phyloP scores from a whole-genome alignment of 2,797 vertebrate genomes.

The Enteromius afrohamiltoni region DNA sequence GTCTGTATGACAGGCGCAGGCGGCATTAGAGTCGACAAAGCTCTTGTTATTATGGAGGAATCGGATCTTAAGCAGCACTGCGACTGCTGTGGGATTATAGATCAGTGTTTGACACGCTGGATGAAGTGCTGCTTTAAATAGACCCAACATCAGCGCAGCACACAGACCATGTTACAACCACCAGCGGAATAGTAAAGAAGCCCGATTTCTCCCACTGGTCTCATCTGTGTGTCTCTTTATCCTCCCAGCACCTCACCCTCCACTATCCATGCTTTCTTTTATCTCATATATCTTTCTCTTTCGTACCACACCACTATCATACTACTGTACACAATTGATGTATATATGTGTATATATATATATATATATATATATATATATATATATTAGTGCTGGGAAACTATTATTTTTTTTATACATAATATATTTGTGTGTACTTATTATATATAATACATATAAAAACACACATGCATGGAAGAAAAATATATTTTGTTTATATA shows the following conservation, averaged over 20 bases:
- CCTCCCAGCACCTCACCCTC: background rate
- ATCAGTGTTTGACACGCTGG: slow-evolving; percentile 44
- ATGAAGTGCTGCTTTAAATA: slow-evolving; percentile 45
- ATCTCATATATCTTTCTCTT: background rate
- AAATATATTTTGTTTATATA: too few relatives aligned
- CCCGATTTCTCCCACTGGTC: background rate
- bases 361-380: background rate
- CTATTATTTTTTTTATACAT: too few relatives aligned
- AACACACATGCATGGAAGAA: too few relatives aligned
- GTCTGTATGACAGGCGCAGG: slow-evolving; percentile 51
- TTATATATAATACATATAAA: too few relatives aligned
- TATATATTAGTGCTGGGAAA: too few relatives aligned
- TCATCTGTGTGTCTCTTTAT: slow-evolving; percentile 16
- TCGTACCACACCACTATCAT: background rate
- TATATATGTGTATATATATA: background rate
- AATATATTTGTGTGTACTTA: too few relatives aligned
- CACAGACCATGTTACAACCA: slow-evolving; percentile 19
- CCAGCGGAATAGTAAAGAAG: slow-evolving; percentile 17
- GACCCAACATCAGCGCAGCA: slow-evolving; percentile 32
- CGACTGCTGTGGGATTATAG: slow-evolving; percentile 47
- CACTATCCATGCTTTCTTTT: background rate
- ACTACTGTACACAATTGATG: background rate
- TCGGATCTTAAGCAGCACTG: slow-evolving; percentile 34
- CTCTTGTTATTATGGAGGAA: slow-evolving; percentile 53
- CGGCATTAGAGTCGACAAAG: slow-evolving; percentile 62